Percentiles rank a stretch among this genome's conserved stretches.
phyloP scores from a whole-genome alignment of 2,113 vertebrate species.

The Heliornis fulica region DNA sequence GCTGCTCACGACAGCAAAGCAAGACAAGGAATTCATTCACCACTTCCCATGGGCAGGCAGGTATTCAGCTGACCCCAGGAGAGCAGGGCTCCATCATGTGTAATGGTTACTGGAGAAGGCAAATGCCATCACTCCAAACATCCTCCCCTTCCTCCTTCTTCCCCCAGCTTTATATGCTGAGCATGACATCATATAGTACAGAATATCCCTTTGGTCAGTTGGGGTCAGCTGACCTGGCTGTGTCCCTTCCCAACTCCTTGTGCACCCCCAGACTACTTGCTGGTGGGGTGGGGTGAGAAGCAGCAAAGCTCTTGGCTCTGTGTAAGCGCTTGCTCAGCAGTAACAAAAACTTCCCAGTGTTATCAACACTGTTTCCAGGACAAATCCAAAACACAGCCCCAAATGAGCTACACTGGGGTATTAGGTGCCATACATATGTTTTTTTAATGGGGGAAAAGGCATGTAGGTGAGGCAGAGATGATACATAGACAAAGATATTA shows the following conservation, averaged over 20 bases:
- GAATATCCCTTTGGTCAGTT: background rate
- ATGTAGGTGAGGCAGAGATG: background rate
- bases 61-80: background rate
- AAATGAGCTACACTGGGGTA: background rate
- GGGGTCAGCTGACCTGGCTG: too few relatives aligned
- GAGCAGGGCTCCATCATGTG: fast-evolving
- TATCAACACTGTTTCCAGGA: background rate
- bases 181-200: background rate
- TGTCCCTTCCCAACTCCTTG: too few relatives aligned
- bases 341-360: background rate
- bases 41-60: background rate
- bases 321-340: background rate
- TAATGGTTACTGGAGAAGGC: fast-evolving
- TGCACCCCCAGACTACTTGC: too few relatives aligned
- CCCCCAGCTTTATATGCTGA: background rate
- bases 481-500: background rate
- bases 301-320: too few relatives aligned
- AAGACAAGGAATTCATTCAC: background rate
- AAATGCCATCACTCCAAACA: fast-evolving
- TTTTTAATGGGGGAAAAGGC: background rate
- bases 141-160: background rate
- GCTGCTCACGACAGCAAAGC: fast-evolving
- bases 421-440: background rate
- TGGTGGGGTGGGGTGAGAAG: too few relatives aligned
- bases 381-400: background rate